Evolutionary conservation across 2,888 invertebrate species (phyloP).

Genomic region (Caenorhabditis zanzibari): DNA sequence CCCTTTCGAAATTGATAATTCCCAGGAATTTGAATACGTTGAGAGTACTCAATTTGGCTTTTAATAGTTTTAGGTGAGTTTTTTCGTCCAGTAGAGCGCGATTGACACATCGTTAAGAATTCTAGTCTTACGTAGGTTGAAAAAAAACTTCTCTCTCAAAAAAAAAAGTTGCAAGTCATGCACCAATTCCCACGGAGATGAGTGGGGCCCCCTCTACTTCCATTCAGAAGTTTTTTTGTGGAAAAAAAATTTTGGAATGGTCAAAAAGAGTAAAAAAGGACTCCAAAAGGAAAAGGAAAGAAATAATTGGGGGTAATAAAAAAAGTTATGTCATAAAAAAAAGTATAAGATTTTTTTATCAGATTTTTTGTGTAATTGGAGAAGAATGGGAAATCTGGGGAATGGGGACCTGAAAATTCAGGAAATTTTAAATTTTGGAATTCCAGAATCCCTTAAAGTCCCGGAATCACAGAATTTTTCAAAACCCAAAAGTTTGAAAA

Average conservation of each 20-base stretch:
- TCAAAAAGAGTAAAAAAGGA: neutral
- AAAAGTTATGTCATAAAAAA: no score
- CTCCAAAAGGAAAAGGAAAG: neutral
- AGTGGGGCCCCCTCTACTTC: no score
- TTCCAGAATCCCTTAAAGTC: no score
- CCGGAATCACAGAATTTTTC: no score
- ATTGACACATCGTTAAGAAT: neutral
- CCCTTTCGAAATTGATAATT: constrained; percentile 54
- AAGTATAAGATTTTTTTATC: neutral
- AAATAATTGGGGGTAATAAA: constrained; percentile 24
- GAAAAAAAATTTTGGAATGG: constrained; percentile 1
- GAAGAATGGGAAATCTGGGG: neutral
- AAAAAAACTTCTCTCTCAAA: neutral
- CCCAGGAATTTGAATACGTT: constrained; percentile 59
- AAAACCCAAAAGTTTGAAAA: no score
- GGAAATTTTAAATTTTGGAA: no score
- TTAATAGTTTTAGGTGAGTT: constrained; percentile 41
- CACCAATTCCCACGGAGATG: constrained; percentile 57
- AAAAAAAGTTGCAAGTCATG: constrained; percentile 39
- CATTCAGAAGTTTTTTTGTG: neutral
- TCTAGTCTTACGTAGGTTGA: constrained; percentile 47
- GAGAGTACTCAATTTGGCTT: constrained; percentile 61
- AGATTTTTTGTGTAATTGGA: neutral
- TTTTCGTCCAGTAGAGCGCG: neutral
- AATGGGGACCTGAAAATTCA: neutral